Conservation (phyloP, 2,888 invertebrate genomes). For the Peribatodes rhomboidaria region DNA sequence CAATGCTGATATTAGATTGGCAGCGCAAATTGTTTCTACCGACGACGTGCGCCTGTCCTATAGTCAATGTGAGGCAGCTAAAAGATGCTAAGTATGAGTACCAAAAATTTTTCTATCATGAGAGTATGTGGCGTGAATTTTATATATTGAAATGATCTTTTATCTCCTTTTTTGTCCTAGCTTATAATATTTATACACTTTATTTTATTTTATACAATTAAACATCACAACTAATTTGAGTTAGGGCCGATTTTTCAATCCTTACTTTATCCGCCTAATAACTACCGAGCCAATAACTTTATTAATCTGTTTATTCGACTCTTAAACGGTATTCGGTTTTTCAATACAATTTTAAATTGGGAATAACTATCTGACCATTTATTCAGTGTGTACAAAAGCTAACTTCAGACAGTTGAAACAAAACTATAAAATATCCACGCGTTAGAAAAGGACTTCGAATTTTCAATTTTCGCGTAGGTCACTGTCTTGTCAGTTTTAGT, state of each 20-base stretch:
- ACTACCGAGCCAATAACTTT: no score
- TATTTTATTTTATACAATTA: slow-evolving; percentile 1
- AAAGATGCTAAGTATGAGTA: slow-evolving; percentile 25
- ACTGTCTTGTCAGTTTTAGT: no score
- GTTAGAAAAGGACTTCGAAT: no score
- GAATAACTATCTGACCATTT: no score
- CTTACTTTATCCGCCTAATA: no score
- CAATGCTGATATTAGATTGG: neutral
- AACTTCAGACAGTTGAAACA: no score
- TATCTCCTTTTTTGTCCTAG: neutral
- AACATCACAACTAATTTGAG: neutral
- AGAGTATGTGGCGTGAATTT: slow-evolving; percentile 1
- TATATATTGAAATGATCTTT: neutral
- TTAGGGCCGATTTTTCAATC: neutral
- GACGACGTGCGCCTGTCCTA: neutral
- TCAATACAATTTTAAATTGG: no score
- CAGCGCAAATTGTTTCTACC: neutral
- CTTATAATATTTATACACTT: neutral
- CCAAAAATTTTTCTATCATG: slow-evolving; percentile 13
- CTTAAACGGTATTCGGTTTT: no score
- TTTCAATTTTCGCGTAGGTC: no score
- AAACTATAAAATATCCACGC: no score
- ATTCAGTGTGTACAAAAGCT: no score
- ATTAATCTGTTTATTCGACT: no score
- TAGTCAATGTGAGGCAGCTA: slow-evolving; percentile 17